Conservation (phyloP, 2,797 vertebrate species). For the Gallinago stenura region DNA sequence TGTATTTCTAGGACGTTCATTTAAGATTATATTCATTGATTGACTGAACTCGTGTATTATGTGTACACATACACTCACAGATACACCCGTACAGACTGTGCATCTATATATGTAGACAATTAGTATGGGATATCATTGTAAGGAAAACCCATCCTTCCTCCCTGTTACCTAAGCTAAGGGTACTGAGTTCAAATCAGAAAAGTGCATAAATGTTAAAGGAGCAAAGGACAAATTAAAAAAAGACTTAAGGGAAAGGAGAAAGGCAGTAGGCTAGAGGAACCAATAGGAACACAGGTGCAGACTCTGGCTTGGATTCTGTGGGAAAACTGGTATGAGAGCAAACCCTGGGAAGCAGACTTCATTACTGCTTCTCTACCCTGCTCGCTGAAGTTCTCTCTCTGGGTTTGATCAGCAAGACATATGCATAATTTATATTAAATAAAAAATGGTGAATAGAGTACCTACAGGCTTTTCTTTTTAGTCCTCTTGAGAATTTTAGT, state of each 20-base stretch:
- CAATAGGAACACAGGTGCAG: neutral
- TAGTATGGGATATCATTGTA: neutral
- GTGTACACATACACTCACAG: rapidly evolving
- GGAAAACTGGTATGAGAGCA: neutral
- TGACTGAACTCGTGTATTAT: neutral
- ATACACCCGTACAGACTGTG: neutral
- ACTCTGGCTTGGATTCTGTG: neutral
- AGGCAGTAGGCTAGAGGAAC: neutral
- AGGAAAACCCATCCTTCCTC: neutral
- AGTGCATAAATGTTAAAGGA: neutral
- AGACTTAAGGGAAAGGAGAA: neutral
- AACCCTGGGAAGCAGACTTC: neutral
- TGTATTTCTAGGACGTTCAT: neutral
- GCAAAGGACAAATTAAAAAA: neutral
- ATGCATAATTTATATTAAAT: neutral
- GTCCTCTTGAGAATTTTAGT: neutral
- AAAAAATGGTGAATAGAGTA: neutral
- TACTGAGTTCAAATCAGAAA: neutral
- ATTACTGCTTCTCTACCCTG: neutral
- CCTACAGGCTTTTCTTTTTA: neutral
- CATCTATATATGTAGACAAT: neutral
- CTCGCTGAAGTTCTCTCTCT: neutral
- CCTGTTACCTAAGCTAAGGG: neutral
- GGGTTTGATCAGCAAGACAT: neutral
- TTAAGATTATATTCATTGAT: neutral